These are phyloP conservation scores for Horisme vitalbata DNA, from an alignment of 2,888 invertebrate genomes.

Conservation along the genomic window DNA sequence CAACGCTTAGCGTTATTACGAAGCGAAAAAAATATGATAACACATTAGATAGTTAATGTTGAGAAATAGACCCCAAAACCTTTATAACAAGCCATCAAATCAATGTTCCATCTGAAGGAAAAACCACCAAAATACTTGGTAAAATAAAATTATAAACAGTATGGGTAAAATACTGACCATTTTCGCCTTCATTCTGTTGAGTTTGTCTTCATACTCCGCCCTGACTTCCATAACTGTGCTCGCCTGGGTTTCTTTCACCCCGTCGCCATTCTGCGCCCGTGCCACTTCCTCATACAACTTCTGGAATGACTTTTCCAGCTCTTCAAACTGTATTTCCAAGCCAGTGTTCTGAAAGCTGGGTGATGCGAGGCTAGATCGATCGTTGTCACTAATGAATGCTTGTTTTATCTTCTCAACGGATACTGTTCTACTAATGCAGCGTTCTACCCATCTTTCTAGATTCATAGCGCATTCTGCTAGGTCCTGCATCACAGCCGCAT, in stretches of 20 bases:
- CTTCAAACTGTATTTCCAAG: conserved; percentile 66
- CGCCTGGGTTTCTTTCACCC: conserved; percentile 52
- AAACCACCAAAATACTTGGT: conserved; percentile 79
- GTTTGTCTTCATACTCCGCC: conserved; percentile 87
- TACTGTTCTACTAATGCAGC: conserved; percentile 55
- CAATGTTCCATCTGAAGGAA: conserved; percentile 67
- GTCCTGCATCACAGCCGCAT: conserved; percentile 70
- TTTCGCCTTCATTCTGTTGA: conserved; percentile 90
- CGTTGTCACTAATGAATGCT: conserved; percentile 59
- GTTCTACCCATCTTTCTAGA: conserved; percentile 70
- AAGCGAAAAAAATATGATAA: too few relatives aligned
- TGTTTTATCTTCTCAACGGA: conserved; percentile 70
- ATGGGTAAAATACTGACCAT: conserved; percentile 86
- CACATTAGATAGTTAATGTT: too few relatives aligned
- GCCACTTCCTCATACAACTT: conserved; percentile 62
- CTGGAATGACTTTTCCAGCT: conserved; percentile 69
- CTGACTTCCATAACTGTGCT: conserved; percentile 80
- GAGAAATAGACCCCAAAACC: too few relatives aligned
- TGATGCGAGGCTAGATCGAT: conserved; percentile 50
- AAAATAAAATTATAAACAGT: conserved; percentile 72
- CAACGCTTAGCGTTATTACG: too few relatives aligned
- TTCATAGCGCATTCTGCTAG: conserved; percentile 65
- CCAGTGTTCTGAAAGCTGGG: conserved; percentile 61
- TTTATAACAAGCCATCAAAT: conserved; percentile 42
- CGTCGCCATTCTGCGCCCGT: conserved; percentile 54